phyloP scores from a whole-genome alignment of 2,113 vertebrate genomes.

The Zingel zingel region DNA sequence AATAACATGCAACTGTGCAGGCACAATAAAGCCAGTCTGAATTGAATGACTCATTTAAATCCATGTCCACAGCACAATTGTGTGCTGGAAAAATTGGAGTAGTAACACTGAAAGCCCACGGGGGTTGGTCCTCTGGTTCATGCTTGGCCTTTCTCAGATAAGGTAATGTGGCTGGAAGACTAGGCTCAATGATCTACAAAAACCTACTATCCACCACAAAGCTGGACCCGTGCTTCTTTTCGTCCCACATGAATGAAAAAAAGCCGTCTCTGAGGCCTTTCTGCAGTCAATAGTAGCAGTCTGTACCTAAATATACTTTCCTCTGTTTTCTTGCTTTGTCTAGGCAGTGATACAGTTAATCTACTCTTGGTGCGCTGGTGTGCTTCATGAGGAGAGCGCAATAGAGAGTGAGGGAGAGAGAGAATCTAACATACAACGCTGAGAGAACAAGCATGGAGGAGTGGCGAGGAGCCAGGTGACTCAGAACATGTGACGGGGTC shows the following conservation, averaged over 20 bases:
- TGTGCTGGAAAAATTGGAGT: constrained; percentile 30
- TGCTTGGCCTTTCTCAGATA: constrained; percentile 36
- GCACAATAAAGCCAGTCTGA: constrained; percentile 29
- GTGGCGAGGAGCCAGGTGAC: constrained; percentile 69
- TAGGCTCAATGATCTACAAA: constrained; percentile 45
- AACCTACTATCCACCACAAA: constrained; percentile 61
- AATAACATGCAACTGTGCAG: constrained; percentile 34
- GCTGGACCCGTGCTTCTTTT: constrained; percentile 65
- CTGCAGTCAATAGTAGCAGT: constrained; percentile 78
- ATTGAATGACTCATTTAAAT: constrained; percentile 35
- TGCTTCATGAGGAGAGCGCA: constrained; percentile 8
- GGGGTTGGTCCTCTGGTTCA: constrained; percentile 39
- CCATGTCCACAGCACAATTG: not conserved
- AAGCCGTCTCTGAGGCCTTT: constrained; percentile 62
- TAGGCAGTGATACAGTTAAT: constrained; percentile 65
- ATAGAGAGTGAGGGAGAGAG: constrained; percentile 10
- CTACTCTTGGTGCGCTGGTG: constrained; percentile 38
- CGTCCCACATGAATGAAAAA: constrained; percentile 75
- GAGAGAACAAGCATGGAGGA: constrained; percentile 40
- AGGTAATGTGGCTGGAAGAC: constrained; percentile 42
- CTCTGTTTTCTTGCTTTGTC: constrained; percentile 59
- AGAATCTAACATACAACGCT: constrained; percentile 17
- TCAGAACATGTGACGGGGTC: constrained; percentile 75
- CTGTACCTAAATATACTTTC: constrained; percentile 79
- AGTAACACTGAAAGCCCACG: constrained; percentile 37